Percentiles rank a stretch among this genome's conserved stretches.
phyloP scores from a whole-genome alignment of 2,888 invertebrate species.

The Clistopyga incitator region DNA sequence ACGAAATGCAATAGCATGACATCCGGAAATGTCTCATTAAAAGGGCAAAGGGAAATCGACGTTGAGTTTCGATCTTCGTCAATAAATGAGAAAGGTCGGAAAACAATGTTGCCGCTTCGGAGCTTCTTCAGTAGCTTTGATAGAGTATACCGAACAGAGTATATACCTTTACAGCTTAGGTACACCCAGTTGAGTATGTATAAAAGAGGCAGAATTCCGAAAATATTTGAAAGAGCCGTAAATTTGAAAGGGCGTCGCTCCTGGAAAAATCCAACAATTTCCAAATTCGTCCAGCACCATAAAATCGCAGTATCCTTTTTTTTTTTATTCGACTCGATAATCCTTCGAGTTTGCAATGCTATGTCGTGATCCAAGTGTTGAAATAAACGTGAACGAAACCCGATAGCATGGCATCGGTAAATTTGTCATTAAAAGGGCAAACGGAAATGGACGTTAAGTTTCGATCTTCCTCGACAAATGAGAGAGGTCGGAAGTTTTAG shows the following conservation, averaged over 20 bases:
- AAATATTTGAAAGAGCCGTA: too few relatives aligned
- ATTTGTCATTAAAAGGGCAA: conserved; percentile 34
- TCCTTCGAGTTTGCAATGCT: conserved; percentile 32
- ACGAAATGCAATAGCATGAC: neutral
- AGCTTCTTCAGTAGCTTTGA: conserved; percentile 5
- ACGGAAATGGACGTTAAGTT: too few relatives aligned
- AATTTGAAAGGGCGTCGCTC: too few relatives aligned
- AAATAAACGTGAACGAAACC: conserved; percentile 43
- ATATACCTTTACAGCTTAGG: neutral
- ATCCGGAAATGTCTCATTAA: conserved; percentile 25
- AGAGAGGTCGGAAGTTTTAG: neutral
- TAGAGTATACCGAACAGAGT: conserved; percentile 1
- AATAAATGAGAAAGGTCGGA: conserved; percentile 23
- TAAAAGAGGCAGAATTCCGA: neutral
- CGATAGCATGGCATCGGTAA: conserved; percentile 5
- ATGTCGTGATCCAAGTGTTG: neutral
- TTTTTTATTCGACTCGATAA: conserved; percentile 25
- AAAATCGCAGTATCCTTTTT: conserved; percentile 9
- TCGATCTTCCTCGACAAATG: conserved; percentile 9
- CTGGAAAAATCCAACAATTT: neutral
- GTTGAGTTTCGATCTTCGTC: too few relatives aligned
- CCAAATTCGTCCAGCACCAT: conserved; percentile 3
- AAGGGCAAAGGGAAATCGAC: neutral
- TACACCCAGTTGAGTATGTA: conserved; percentile 4
- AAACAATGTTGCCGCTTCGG: conserved; percentile 8